phyloP scores from a whole-genome alignment of 2,888 invertebrate genomes.

The Tryphoninae sp. region DNA sequence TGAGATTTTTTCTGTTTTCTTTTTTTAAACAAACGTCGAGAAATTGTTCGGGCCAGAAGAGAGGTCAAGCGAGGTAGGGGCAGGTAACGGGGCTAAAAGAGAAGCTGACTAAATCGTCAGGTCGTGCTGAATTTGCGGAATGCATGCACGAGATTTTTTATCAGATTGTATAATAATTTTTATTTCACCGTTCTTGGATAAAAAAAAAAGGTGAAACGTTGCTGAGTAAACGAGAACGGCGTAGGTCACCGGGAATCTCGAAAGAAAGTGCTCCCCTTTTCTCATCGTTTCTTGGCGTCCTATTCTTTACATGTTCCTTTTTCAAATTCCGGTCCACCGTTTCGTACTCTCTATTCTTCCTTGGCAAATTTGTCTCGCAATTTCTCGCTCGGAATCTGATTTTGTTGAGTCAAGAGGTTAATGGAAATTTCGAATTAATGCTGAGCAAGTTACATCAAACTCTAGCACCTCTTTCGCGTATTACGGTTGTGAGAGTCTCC shows the following conservation, averaged over 20 bases:
- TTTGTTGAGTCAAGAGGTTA: background rate
- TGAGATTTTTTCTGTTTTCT: background rate
- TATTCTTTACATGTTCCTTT: background rate
- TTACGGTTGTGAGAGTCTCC: too few species aligned
- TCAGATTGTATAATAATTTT: slow-evolving; percentile 12
- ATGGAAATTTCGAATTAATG: background rate
- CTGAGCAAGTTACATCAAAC: background rate
- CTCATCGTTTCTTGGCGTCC: background rate
- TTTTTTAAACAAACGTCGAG: background rate
- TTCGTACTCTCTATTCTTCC: background rate
- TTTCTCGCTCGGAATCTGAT: background rate
- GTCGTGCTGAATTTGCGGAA: slow-evolving; percentile 17
- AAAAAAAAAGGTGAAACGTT: background rate
- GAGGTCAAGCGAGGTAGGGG: background rate
- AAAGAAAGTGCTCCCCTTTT: background rate
- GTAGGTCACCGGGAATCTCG: background rate
- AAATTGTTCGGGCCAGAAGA: slow-evolving; percentile 1
- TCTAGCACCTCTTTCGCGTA: background rate
- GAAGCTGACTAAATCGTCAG: background rate
- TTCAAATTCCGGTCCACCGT: background rate
- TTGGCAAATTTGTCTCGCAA: background rate
- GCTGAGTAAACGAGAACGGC: background rate
- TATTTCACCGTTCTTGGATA: background rate
- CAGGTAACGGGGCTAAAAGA: background rate
- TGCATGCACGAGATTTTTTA: slow-evolving; percentile 11